Evolutionary conservation across 2,797 vertebrate species (phyloP).

Genomic region (Cyprinella venusta): DNA sequence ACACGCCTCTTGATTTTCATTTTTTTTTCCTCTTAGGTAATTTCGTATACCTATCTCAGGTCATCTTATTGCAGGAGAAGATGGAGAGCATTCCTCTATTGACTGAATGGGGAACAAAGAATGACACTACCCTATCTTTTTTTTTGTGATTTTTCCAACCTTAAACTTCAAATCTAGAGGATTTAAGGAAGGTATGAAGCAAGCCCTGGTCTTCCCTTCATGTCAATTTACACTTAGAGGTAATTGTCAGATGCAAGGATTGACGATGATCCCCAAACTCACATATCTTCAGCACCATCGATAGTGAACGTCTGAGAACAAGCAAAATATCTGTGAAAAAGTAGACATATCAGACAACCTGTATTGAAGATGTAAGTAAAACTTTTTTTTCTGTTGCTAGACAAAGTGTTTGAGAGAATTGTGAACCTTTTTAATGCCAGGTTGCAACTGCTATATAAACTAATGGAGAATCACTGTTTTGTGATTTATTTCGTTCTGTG

Average conservation of each 20-base stretch:
- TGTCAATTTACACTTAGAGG: constrained; percentile 74
- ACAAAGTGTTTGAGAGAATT: constrained; percentile 82
- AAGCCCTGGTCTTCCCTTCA: constrained; percentile 74
- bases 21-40: background rate
- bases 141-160: background rate
- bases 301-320: constrained; percentile 72
- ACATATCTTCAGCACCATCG: constrained; percentile 69
- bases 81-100: constrained; percentile 28
- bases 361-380: constrained; percentile 75
- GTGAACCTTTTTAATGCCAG: constrained; percentile 83
- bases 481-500: constrained; percentile 44
- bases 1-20: background rate
- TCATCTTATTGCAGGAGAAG: constrained; percentile 45
- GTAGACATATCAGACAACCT: constrained; percentile 74
- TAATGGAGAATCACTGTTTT: constrained; percentile 70
- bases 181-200: constrained; percentile 54
- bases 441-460: constrained; percentile 84
- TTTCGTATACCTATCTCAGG: constrained; percentile 53
- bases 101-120: constrained; percentile 24
- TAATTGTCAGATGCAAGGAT: constrained; percentile 73
- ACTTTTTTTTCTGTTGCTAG: constrained; percentile 77
- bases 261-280: constrained; percentile 67
- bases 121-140: background rate
- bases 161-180: constrained; percentile 20
- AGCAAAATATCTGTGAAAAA: constrained; percentile 80